Evolutionary conservation across 1,140 invertebrate genomes (phyloP).

Genomic region (Sycophila sp.): DNA sequence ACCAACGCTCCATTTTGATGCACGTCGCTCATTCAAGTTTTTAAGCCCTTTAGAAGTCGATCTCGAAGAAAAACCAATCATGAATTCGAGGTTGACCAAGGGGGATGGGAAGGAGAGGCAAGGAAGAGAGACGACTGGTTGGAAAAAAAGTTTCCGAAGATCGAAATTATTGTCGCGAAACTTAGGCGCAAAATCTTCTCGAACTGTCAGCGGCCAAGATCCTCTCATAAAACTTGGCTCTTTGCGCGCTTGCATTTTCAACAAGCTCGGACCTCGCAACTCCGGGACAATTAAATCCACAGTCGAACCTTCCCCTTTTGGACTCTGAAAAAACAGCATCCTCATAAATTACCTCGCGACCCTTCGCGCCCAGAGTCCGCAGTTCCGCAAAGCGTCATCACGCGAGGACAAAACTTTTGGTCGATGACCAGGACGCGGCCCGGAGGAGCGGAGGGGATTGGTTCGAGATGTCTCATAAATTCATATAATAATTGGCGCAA

Average conservation of each 20-base stretch:
- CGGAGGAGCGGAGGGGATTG: background rate
- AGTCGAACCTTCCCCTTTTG: too few species aligned
- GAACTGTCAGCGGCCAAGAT: constrained; percentile 6
- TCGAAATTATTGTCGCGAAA: constrained; percentile 23
- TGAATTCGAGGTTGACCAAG: background rate
- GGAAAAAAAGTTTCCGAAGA: too few species aligned
- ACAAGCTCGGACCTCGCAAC: too few species aligned
- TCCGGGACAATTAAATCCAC: too few species aligned
- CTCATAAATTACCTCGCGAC: constrained; percentile 18
- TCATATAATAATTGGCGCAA: constrained; percentile 50
- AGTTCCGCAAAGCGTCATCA: background rate
- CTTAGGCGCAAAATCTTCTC: background rate
- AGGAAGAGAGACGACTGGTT: too few species aligned
- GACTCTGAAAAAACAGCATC: too few species aligned
- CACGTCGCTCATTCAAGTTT: background rate
- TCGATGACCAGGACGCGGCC: constrained; percentile 34
- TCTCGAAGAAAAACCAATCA: constrained; percentile 16
- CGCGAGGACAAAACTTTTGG: constrained; percentile 26
- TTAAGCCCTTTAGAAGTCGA: background rate
- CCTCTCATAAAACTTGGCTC: constrained; percentile 3
- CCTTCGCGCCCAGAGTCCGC: too few species aligned
- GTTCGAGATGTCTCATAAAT: constrained; percentile 44
- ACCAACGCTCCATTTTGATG: background rate
- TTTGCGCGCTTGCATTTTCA: background rate
- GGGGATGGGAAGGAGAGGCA: background rate